Conservation (phyloP, 2,888 invertebrate species). For the Cephus rjabovi region DNA sequence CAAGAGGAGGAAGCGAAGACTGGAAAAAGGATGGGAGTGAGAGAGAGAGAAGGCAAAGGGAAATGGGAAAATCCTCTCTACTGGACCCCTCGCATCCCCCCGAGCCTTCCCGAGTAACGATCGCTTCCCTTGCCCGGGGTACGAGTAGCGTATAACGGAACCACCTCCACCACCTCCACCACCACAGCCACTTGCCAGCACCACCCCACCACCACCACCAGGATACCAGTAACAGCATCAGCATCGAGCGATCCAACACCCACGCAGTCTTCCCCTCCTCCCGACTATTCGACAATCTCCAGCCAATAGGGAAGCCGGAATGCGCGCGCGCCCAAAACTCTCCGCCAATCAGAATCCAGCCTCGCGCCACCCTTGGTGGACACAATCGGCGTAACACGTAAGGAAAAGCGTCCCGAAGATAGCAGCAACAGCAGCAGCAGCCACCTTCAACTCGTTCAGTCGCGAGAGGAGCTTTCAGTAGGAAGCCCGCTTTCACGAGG, state of each 20-base stretch:
- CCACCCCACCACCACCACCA: neutral
- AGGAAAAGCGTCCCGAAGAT: too few species aligned
- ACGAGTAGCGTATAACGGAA: constrained; percentile 42
- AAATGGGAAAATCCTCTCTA: constrained; percentile 44
- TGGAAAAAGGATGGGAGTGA: neutral
- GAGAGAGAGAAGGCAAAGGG: constrained; percentile 11
- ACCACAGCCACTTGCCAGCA: neutral
- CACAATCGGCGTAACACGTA: constrained; percentile 29
- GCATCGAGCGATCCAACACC: too few species aligned
- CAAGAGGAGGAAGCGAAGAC: neutral
- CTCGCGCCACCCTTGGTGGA: constrained; percentile 21
- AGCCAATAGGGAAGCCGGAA: neutral
- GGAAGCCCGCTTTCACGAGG: constrained; percentile 46
- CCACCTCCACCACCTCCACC: constrained; percentile 2
- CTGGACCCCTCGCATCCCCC: constrained; percentile 26
- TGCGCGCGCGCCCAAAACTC: constrained; percentile 1
- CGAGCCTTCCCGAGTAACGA: constrained; percentile 57
- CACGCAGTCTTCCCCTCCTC: constrained; percentile 18
- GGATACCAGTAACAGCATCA: constrained; percentile 2
- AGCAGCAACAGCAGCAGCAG: too few species aligned
- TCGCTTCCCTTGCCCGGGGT: constrained; percentile 61
- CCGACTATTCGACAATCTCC: constrained; percentile 12
- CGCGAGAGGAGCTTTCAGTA: constrained; percentile 38
- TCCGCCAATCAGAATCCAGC: neutral
- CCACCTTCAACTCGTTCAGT: neutral